A percentile compares a stretch with the other conserved stretches of the same genome.
Conservation (phyloP, 2,888 invertebrate species). For the Macrostomum cliftonense region DNA sequence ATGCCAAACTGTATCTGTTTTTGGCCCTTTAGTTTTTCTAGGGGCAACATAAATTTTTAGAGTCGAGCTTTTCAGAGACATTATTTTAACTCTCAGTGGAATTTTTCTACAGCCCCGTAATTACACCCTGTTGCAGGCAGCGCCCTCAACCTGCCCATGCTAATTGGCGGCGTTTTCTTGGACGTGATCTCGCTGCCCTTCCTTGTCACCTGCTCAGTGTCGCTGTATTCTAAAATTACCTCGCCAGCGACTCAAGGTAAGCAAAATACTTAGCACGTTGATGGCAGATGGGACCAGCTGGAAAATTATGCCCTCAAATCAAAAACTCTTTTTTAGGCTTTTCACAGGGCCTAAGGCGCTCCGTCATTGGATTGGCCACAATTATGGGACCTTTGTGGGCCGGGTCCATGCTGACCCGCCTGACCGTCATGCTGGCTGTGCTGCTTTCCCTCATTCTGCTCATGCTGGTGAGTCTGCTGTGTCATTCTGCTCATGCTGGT, state of each 20-base stretch:
- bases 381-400: slow-evolving; percentile 30
- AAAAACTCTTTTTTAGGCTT: slow-evolving; percentile 18
- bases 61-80: no score
- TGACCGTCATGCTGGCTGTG: slow-evolving; percentile 22
- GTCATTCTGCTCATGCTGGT: no score
- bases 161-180: slow-evolving; percentile 19
- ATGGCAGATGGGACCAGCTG: no score
- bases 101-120: no score
- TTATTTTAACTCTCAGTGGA: no score
- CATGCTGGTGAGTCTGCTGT: no score
- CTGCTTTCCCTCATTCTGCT: slow-evolving; percentile 18
- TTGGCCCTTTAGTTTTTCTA: no score
- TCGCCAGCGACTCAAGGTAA: slow-evolving; percentile 24
- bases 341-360: slow-evolving; percentile 25
- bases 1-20: no score
- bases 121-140: slow-evolving; percentile 15
- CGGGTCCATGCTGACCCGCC: slow-evolving; percentile 19
- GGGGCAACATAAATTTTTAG: no score
- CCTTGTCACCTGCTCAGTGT: slow-evolving; percentile 22
- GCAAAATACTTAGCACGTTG: no score
- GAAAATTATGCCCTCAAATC: no score
- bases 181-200: slow-evolving; percentile 26
- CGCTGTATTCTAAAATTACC: slow-evolving; percentile 27
- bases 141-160: slow-evolving; percentile 16
- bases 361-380: slow-evolving; percentile 21